Evolutionary conservation across 2,888 invertebrate genomes (phyloP).

Genomic region (Steromphala cineraria): DNA sequence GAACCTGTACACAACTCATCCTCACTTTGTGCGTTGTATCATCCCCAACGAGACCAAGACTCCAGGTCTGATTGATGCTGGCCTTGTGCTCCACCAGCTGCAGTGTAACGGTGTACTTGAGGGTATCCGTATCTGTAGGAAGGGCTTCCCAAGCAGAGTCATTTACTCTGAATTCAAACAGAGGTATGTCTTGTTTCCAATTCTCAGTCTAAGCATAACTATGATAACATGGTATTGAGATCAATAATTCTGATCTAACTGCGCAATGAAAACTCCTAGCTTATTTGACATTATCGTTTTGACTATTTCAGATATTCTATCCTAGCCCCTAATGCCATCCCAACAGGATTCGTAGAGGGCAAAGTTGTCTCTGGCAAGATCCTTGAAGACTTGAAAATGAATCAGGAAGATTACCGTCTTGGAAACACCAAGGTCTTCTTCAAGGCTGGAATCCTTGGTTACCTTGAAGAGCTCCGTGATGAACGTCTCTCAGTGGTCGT

Average conservation of each 20-base stretch:
- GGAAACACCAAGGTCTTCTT: constrained; percentile 99
- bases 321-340: constrained; percentile 91
- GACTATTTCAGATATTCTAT: constrained; percentile 88
- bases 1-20: constrained; percentile 95
- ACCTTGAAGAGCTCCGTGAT: constrained; percentile 99
- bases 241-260: too few species aligned
- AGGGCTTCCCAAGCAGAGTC: constrained; percentile 99
- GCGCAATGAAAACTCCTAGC: too few species aligned
- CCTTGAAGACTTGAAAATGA: constrained; percentile 82
- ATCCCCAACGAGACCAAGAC: constrained; percentile 82
- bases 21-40: constrained; percentile 80
- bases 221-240: too few species aligned
- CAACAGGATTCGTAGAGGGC: constrained; percentile 77
- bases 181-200: constrained; percentile 80
- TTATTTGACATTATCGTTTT: not conserved
- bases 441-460: constrained; percentile 99
- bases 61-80: constrained; percentile 94
- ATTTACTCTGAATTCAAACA: constrained; percentile 99
- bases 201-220: constrained; percentile 61
- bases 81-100: constrained; percentile 98
- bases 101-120: constrained; percentile 99
- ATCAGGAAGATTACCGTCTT: constrained; percentile 95
- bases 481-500: constrained; percentile 97
- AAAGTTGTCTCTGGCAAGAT: constrained; percentile 82
- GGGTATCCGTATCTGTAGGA: constrained; percentile 99